Evolutionary conservation across 2,888 invertebrate species (phyloP), one percentile per base, ranked within the genome.

Genomic region (Drosophila birchii): DNA sequence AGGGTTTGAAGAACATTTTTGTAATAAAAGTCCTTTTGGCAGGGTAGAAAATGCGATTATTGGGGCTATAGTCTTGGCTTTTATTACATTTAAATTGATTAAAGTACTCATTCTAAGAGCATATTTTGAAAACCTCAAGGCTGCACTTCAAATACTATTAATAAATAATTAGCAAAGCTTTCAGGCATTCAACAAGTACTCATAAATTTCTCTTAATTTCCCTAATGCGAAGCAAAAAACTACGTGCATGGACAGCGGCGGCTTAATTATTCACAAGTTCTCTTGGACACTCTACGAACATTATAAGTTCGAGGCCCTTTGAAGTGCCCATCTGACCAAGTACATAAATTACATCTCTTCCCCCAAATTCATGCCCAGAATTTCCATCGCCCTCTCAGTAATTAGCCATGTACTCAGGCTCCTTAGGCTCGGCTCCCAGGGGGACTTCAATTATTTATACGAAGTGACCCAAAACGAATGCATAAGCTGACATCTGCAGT

Each of bases 401-500:
- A 69, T 69, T 69, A 69, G 69, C 56, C 43, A 26, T 57, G 68
- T 68, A 51, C 57, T 44, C 23, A 7, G 68, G 47, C 67, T 56
- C 47, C 49, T 68, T 56, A 23, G 68, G 67, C 32, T 18, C 23
- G 14, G 4, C 26, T 67, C 55, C 71, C 60, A 29, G 29, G 41
- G 56, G 56, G 36, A 55, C 39, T 63, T 72, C 16, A 67, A 77
- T 73, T 69, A 77, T 73, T 69, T 38, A 53, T 53, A 57, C 56
- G 53, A 51, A 72, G 47, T 73, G 76, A 55, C 67, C 64, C 68
- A 47, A 64, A 76, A 47, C 56, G 62, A 49, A 47, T 78, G 61
- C 70, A 84, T 78, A 85, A 76, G 73, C 66, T 74, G 70, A 54
- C 75, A 78, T 56, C 47, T 68, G 47, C 67, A 68, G 67, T 49